phyloP scores from a whole-genome alignment of 2,888 invertebrate genomes.

The Drosophila differens region DNA sequence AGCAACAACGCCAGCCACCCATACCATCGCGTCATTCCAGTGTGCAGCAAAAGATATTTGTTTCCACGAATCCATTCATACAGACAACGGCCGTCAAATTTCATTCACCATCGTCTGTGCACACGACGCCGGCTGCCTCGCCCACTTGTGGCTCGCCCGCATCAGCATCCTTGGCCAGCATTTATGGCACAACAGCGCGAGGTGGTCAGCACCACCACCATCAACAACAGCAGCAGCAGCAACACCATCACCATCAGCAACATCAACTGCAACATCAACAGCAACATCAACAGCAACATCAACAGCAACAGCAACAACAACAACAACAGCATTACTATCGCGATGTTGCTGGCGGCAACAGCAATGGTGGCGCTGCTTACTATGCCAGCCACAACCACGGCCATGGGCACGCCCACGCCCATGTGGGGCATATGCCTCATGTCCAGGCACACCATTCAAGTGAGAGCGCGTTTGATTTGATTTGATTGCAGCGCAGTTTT shows the following conservation, averaged over 20 bases:
- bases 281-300: constrained; percentile 42
- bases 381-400: constrained; percentile 67
- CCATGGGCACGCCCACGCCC: constrained; percentile 33
- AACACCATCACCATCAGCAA: constrained; percentile 39
- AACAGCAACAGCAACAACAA: constrained; percentile 30
- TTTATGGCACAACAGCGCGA: constrained; percentile 77
- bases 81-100: constrained; percentile 84
- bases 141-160: constrained; percentile 82
- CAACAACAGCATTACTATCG: constrained; percentile 67
- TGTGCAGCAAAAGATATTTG: constrained; percentile 85
- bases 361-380: constrained; percentile 68
- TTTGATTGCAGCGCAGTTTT: constrained; percentile 58
- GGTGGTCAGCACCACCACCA: constrained; percentile 54
- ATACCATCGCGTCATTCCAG: constrained; percentile 84
- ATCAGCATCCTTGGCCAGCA: constrained; percentile 65
- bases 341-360: constrained; percentile 64
- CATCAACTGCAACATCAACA: constrained; percentile 50
- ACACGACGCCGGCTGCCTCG: constrained; percentile 70
- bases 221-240: constrained; percentile 49
- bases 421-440: constrained; percentile 52
- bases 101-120: constrained; percentile 75
- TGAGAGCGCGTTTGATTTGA: constrained; percentile 81
- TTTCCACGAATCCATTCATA: constrained; percentile 85
- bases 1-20: constrained; percentile 81
- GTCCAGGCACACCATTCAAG: constrained; percentile 80